Evolutionary conservation across 1,140 invertebrate species (phyloP).

Genomic region (Drosophila neocordata): DNA sequence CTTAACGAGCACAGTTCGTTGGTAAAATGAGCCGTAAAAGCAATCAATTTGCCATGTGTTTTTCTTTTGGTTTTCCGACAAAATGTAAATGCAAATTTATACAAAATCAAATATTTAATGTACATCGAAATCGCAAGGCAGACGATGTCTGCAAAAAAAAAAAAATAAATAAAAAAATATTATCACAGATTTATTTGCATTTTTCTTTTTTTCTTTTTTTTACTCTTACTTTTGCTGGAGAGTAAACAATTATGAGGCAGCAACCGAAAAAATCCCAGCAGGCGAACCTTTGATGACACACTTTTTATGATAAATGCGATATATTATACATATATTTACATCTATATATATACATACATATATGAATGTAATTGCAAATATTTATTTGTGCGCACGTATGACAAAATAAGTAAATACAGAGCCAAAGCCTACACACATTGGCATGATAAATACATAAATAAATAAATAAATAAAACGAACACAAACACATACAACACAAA

Average conservation of each 20-base stretch:
- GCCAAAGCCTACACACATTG: slow-evolving; percentile 23
- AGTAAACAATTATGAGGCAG: slow-evolving; percentile 52
- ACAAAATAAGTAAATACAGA: slow-evolving; percentile 69
- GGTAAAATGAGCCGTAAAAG: slow-evolving; percentile 77
- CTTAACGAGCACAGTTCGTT: slow-evolving; percentile 60
- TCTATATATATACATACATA: background rate
- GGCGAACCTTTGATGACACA: slow-evolving; percentile 35
- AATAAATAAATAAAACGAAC: slow-evolving; percentile 42
- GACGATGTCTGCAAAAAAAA: slow-evolving; percentile 29
- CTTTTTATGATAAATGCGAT: slow-evolving; percentile 66
- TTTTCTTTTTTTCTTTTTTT: slow-evolving; percentile 17
- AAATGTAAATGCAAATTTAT: slow-evolving; percentile 61
- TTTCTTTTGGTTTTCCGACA: slow-evolving; percentile 32
- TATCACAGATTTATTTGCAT: slow-evolving; percentile 67
- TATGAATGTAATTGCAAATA: slow-evolving; percentile 68
- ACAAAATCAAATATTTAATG: slow-evolving; percentile 49
- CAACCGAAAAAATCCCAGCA: slow-evolving; percentile 19
- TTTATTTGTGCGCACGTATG: slow-evolving; percentile 71
- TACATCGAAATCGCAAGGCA: slow-evolving; percentile 39
- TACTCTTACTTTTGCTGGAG: slow-evolving; percentile 23
- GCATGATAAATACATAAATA: slow-evolving; percentile 46
- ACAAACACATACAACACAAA: background rate
- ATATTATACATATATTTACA: slow-evolving; percentile 10
- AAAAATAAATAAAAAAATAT: too few species aligned
- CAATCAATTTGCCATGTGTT: slow-evolving; percentile 78